phyloP scores from a whole-genome alignment of 2,113 vertebrate genomes.

The Limanda limanda region DNA sequence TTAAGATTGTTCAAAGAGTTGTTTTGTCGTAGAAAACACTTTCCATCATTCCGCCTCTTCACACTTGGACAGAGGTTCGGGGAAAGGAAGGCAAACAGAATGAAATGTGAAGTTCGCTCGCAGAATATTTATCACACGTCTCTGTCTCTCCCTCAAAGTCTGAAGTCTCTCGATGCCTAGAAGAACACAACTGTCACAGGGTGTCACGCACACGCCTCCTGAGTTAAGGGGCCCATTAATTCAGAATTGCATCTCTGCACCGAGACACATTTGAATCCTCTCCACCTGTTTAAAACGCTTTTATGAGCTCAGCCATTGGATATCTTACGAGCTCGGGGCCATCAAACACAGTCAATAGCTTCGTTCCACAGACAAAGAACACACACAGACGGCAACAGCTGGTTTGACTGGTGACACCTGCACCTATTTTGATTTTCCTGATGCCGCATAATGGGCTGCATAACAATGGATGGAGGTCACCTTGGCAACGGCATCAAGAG shows the following conservation, averaged over 20 bases:
- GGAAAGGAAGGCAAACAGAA: conserved; percentile 3
- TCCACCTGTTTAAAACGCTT: conserved; percentile 24
- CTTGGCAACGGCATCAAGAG: conserved; percentile 42
- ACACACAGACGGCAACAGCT: conserved; percentile 1
- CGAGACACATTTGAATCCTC: neutral
- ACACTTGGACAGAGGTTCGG: conserved; percentile 2
- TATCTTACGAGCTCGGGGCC: neutral
- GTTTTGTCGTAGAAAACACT: neutral
- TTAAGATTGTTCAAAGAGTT: neutral
- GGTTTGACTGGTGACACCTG: conserved; percentile 31
- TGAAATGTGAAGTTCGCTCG: conserved; percentile 29
- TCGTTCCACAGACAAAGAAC: neutral
- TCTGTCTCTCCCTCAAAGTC: neutral
- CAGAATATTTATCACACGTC: conserved; percentile 21
- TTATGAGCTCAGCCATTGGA: conserved; percentile 23
- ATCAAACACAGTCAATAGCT: conserved; percentile 19
- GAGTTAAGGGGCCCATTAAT: conserved; percentile 18
- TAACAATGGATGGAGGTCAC: conserved; percentile 56
- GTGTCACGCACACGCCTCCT: neutral
- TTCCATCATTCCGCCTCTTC: no score
- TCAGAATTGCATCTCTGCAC: neutral
- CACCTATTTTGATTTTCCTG: conserved; percentile 20
- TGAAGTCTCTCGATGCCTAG: neutral
- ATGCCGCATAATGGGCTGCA: conserved; percentile 19
- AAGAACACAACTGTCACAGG: neutral